Conservation (phyloP, 2,888 invertebrate genomes). For the Agrotis segetum region DNA sequence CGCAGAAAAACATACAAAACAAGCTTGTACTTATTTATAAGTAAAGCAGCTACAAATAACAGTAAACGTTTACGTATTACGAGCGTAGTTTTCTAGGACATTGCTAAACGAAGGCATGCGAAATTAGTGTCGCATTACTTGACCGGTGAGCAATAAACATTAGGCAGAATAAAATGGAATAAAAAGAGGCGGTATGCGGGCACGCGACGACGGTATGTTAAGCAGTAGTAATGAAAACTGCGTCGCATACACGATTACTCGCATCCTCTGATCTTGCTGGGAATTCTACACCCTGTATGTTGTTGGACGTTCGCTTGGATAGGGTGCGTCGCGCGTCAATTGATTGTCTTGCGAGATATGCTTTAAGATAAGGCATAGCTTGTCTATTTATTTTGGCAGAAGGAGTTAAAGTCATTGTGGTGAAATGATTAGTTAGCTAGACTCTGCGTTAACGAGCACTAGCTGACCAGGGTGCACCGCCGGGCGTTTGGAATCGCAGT, state of each 20-base stretch:
- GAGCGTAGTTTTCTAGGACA: slow-evolving; percentile 58
- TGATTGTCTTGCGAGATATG: slow-evolving; percentile 4
- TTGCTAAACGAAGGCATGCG: slow-evolving; percentile 66
- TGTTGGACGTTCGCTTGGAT: slow-evolving; percentile 24
- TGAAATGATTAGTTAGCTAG: too few relatives aligned
- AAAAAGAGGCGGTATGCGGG: slow-evolving; percentile 65
- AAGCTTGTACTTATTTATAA: slow-evolving; percentile 42
- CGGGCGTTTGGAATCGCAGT: too few relatives aligned
- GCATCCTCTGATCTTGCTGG: slow-evolving; percentile 63
- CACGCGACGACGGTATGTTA: slow-evolving; percentile 81
- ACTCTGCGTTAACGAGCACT: too few relatives aligned
- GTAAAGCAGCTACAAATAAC: slow-evolving; percentile 48
- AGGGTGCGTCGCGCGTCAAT: slow-evolving; percentile 54
- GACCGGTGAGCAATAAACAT: slow-evolving; percentile 76
- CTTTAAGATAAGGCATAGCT: neutral
- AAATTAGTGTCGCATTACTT: slow-evolving; percentile 74
- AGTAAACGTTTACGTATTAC: slow-evolving; percentile 59
- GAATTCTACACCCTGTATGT: slow-evolving; percentile 64
- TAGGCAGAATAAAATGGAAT: slow-evolving; percentile 76
- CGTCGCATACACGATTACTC: slow-evolving; percentile 76
- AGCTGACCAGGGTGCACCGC: too few relatives aligned
- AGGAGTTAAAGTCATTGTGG: too few relatives aligned
- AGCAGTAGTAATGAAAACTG: slow-evolving; percentile 85
- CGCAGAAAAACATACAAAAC: slow-evolving; percentile 40
- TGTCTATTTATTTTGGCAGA: neutral